Evolutionary conservation across 64 coral and sea anemone species (phyloP).

Genomic region (Montipora foliosa): DNA sequence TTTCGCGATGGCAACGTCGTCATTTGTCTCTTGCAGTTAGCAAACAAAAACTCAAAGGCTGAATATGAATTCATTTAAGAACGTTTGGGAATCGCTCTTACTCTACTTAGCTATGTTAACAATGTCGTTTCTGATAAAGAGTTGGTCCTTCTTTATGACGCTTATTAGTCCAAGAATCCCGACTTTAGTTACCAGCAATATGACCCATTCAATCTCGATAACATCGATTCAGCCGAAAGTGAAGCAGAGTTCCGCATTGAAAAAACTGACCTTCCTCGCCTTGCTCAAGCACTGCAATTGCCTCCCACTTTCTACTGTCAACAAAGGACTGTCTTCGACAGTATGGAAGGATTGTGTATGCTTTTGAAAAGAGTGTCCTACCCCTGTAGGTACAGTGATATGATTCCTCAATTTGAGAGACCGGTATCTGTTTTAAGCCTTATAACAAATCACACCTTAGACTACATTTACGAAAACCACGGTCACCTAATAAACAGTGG

Average conservation of each 20-base stretch:
- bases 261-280: slow-evolving; percentile 46
- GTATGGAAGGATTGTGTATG: slow-evolving; percentile 40
- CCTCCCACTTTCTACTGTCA: slow-evolving; percentile 49
- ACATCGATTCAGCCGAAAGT: slow-evolving; percentile 41
- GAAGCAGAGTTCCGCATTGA: slow-evolving; percentile 41
- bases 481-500: slow-evolving; percentile 53
- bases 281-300: slow-evolving; percentile 52
- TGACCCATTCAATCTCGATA: slow-evolving; percentile 47
- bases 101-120: slow-evolving; percentile 42
- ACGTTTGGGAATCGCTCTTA: too few species aligned
- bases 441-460: slow-evolving; percentile 42
- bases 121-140: slow-evolving; percentile 44
- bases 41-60: too few species aligned
- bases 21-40: too few species aligned
- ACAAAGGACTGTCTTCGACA: slow-evolving; percentile 16
- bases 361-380: slow-evolving; percentile 46
- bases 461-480: slow-evolving; percentile 49
- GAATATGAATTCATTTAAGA: too few species aligned
- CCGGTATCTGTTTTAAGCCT: slow-evolving; percentile 41
- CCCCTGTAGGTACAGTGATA: slow-evolving; percentile 51
- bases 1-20: too few species aligned
- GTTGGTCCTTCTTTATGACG: slow-evolving; percentile 54
- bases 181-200: slow-evolving; percentile 49
- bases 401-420: slow-evolving; percentile 28
- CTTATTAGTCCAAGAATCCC: slow-evolving; percentile 36